Base-by-base conservation (phyloP, 2,888 invertebrate genomes). In the Macrophya alboannulata region DNA sequence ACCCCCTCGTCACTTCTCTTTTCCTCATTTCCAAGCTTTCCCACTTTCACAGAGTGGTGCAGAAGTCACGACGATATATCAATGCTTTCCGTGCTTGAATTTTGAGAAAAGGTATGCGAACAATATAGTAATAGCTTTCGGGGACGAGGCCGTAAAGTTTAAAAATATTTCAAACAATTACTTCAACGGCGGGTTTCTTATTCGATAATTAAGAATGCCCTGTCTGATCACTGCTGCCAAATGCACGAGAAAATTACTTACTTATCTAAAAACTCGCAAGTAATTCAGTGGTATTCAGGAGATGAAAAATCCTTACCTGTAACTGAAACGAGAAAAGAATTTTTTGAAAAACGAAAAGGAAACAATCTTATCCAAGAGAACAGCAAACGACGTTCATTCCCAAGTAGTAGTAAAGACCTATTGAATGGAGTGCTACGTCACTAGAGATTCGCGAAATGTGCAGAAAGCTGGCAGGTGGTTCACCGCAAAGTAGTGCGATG, bases 1-100 rank as follows among this genome's bases (percentile, higher is more conserved):
- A 86, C 86, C 88, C 86, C 86, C 84, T 71, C 76, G 83, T 84
- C 74, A 79, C 86, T 84, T 74, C 45, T 84, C 84, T 83, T 84
- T 85, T 77, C 43, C 79, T 85, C 85, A 85, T 85, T 86, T 51
- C 62, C 84, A 51, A 40, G 68, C 71, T 55, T 65, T 81, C 72
- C 74, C 51, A 79, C 65, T 81, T 84, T 51, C 81, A 81, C 10
- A 31, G 43, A 62, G 51, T 81, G 81, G 40, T n/a, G 62, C 59
- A 59, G n/a, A 81, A 62, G 81, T 81, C 81, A 43, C 62, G 15
- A 51, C 81, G 62, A 85, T 85, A 68, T 81, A 81, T 85, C 85
- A 85, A 85, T 81, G 48, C 21, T 65, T 55, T 43, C 48, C 85
- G 68, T 68, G 85, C 40, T 37, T 37, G 40, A 85, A 79, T 68